phyloP scores from a whole-genome alignment of 2,888 invertebrate genomes.

The Drosophila borealis region DNA sequence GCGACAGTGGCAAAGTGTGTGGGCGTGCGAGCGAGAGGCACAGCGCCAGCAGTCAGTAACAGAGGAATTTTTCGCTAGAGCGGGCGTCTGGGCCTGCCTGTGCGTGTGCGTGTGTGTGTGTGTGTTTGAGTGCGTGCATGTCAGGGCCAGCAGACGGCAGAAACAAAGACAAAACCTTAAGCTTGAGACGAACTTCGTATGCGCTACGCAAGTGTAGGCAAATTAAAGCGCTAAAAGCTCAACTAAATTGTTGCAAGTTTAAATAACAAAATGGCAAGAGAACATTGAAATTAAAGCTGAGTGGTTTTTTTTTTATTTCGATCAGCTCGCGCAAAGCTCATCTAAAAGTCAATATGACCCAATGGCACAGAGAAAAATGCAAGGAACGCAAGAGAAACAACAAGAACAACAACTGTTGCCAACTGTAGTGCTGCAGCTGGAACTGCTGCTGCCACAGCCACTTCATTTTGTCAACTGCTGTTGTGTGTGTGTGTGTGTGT shows the following conservation, averaged over 20 bases:
- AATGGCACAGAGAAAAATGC: conserved; percentile 16
- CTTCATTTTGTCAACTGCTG: conserved; percentile 53
- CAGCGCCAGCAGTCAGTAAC: neutral
- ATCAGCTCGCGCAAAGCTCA: conserved; percentile 1
- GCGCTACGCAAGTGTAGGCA: conserved; percentile 6
- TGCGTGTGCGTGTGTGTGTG: neutral
- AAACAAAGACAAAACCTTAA: conserved; percentile 11
- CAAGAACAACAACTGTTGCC: conserved; percentile 39
- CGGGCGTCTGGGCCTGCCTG: neutral
- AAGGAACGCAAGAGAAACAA: conserved; percentile 4
- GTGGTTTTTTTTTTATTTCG: too few relatives aligned
- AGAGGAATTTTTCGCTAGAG: conserved; percentile 4
- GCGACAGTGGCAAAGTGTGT: conserved; percentile 1
- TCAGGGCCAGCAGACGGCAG: conserved; percentile 59
- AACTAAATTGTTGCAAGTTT: neutral
- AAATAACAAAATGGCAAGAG: too few relatives aligned
- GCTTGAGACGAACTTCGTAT: conserved; percentile 6
- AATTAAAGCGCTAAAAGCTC: neutral
- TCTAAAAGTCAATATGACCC: conserved; percentile 28
- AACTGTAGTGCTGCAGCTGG: conserved; percentile 32
- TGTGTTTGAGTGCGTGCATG: conserved; percentile 33
- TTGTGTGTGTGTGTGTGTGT: conserved; percentile 12
- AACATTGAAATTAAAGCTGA: too few relatives aligned
- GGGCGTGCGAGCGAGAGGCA: conserved; percentile 11
- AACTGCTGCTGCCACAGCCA: conserved; percentile 34